Evolutionary conservation across 92 coral and sea anemone genomes (phyloP).

Genomic region (Siderastrea radians): DNA sequence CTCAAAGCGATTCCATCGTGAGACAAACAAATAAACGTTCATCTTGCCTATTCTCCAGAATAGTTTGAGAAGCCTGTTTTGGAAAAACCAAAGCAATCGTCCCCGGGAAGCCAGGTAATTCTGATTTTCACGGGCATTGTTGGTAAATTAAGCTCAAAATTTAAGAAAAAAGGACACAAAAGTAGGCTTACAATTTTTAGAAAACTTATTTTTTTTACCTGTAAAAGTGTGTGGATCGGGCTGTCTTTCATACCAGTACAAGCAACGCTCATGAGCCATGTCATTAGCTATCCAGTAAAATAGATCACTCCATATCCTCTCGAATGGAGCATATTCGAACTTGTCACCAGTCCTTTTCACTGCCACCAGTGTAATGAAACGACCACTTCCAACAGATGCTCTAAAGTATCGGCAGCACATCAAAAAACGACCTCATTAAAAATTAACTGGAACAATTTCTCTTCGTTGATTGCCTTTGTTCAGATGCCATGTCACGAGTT

Average conservation of each 20-base stretch:
- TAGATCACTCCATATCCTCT: constrained; percentile 77
- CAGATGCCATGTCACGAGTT: too few species aligned
- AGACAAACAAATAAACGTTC: too few species aligned
- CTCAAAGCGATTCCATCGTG: too few species aligned
- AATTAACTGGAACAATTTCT: background rate
- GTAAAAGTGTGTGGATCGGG: constrained; percentile 15
- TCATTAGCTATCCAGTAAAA: constrained; percentile 37
- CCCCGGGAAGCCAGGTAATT: too few species aligned
- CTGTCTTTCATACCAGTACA: constrained; percentile 35
- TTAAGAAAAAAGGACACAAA: too few species aligned
- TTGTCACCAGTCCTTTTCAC: constrained; percentile 15
- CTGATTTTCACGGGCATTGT: too few species aligned
- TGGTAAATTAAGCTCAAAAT: too few species aligned
- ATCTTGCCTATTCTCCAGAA: too few species aligned
- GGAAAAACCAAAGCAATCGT: too few species aligned
- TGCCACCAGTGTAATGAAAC: constrained; percentile 42
- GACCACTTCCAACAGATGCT: background rate
- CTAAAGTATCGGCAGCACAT: background rate
- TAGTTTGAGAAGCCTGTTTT: too few species aligned
- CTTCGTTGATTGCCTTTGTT: background rate
- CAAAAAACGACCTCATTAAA: background rate
- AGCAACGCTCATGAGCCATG: constrained; percentile 7
- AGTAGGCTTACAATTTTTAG: background rate
- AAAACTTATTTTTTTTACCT: background rate
- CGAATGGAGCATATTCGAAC: constrained; percentile 20